Base-by-base conservation (phyloP, 2,113 vertebrate genomes). In the Scortum barcoo region DNA sequence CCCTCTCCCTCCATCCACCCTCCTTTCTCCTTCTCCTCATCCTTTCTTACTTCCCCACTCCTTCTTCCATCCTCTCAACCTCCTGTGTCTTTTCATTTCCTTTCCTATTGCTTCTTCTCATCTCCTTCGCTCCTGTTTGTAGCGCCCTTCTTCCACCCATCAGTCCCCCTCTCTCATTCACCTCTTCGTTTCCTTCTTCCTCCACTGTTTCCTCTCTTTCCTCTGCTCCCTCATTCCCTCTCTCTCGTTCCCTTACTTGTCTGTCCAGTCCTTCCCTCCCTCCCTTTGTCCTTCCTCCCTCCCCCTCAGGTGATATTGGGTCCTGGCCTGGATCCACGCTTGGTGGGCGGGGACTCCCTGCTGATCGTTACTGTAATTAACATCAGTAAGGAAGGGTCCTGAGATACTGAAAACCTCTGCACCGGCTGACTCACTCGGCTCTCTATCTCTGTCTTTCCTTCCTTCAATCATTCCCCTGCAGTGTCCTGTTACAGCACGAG, bases 341-440 rank as follows among this genome's bases (percentile, higher is more conserved):
- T 66, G 74, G 80, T 73, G 74, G 67, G 83, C 26, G 67, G 77
- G 63, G 73, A 65, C 60, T 78, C 50, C 61, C 76, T n/a, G 76
- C 70, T 84, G 78, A 89, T 91, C 66, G 56, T 88, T 89, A 86
- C 40, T 56, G 74, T 93, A 87, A 90, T 92, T 85, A 89, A 83
- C 86, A 81, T 87, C 74, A 63, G 76, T 80, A 67, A 75, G 71
- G 28, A 73, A 48, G 72, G 85, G 69, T 85, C 88, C 88, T 81
- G 85, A 81, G 87, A 87, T 83, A 60, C 22, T 83, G 66, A 68
- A 77, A 81, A 84, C 88, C 81, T 90, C 86, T 80, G 51, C 61
- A 57, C 56, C 9, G 30, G 48, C 51, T 61, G 83, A 57, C 77
- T 74, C 69, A 38, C 76, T 26, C 56, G 7, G 33, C 73, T 78